Evolutionary conservation across 2,113 vertebrate genomes (phyloP).

Genomic region (Sebastes schlegelii): DNA sequence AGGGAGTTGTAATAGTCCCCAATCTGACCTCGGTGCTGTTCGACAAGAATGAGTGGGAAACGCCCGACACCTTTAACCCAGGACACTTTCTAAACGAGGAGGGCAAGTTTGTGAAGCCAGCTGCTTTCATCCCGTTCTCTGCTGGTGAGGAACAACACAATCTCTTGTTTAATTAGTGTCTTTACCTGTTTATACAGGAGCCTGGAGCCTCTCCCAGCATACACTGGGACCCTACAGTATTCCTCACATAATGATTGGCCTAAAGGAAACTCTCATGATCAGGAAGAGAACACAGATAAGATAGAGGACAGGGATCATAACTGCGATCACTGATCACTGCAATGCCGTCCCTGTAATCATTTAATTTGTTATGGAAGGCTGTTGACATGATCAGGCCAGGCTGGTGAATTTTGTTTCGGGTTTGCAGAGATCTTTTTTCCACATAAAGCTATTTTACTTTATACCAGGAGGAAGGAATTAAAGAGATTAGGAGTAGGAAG

Average conservation of each 20-base stretch:
- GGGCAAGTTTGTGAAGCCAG: constrained; percentile 83
- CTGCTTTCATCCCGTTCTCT: constrained; percentile 88
- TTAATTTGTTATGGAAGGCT: not conserved
- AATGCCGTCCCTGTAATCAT: not conserved
- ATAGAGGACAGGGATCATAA: not conserved
- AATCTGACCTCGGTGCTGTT: constrained; percentile 81
- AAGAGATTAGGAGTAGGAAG: not conserved
- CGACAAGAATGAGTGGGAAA: constrained; percentile 76
- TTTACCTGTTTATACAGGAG: not conserved
- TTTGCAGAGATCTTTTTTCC: not conserved
- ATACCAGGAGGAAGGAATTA: not conserved
- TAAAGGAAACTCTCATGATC: not conserved
- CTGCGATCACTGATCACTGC: not conserved
- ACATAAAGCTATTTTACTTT: not conserved
- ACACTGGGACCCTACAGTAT: not conserved
- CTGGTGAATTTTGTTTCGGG: not conserved
- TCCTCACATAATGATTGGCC: not conserved
- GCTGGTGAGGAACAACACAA: constrained; percentile 75
- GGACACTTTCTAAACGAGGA: constrained; percentile 87
- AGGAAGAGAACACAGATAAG: not conserved
- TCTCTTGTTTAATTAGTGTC: not conserved
- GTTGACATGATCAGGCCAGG: too few species aligned
- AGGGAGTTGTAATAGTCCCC: constrained; percentile 75
- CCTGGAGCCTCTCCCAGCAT: not conserved
- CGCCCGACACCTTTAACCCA: constrained; percentile 82